Conservation (phyloP, 2,888 invertebrate genomes). For the Dryococelus australis region DNA sequence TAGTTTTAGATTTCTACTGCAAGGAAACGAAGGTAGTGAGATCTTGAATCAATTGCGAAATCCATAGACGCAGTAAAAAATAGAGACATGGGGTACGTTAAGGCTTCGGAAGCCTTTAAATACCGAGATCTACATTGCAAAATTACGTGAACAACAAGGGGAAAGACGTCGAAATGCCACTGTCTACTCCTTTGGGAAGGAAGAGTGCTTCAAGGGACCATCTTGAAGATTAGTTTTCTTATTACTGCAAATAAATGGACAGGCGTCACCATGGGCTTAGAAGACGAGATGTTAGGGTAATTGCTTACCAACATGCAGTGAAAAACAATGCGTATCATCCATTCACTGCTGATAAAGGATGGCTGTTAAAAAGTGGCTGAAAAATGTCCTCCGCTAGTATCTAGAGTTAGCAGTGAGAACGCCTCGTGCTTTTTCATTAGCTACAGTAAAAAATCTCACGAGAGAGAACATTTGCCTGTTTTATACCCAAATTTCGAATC, state of each 20-base stretch:
- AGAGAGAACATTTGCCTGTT: not conserved
- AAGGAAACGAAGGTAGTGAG: slow-evolving; percentile 28
- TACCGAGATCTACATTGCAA: slow-evolving; percentile 17
- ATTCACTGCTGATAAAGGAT: not conserved
- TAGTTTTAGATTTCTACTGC: not conserved
- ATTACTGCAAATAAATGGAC: not conserved
- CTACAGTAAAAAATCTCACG: slow-evolving; percentile 32
- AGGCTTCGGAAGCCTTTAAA: not conserved
- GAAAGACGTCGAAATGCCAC: slow-evolving; percentile 30
- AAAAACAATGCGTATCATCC: slow-evolving; percentile 4
- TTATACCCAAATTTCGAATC: no score
- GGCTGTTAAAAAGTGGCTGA: slow-evolving; percentile 43
- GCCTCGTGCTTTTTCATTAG: slow-evolving; percentile 41
- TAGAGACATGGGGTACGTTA: slow-evolving; percentile 17
- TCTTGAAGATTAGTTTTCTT: not conserved
- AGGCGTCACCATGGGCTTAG: not conserved
- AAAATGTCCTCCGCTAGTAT: slow-evolving; percentile 42
- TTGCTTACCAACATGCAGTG: slow-evolving; percentile 12
- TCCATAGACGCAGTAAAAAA: slow-evolving; percentile 3
- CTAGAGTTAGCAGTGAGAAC: slow-evolving; percentile 38
- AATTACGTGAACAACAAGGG: slow-evolving; percentile 35
- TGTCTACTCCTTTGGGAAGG: not conserved
- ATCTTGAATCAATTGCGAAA: not conserved
- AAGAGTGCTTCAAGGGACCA: not conserved
- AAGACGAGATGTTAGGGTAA: not conserved